These are phyloP conservation scores for Limnodromus scolopaceus DNA, from an alignment of 2,797 vertebrate genomes.

Conservation along the genomic window DNA sequence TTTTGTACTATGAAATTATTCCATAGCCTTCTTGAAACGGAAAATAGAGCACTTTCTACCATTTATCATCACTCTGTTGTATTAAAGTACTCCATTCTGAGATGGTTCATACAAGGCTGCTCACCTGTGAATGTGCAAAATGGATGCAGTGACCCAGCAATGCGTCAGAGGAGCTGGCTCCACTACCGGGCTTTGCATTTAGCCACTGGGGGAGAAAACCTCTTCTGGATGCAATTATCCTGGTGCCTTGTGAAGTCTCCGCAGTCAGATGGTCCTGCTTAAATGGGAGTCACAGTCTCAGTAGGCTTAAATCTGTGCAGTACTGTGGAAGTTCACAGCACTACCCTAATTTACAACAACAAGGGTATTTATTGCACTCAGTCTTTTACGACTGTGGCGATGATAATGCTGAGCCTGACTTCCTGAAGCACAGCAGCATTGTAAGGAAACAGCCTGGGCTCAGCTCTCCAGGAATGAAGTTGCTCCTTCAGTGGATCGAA, in stretches of 20 bases:
- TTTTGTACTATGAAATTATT: not conserved
- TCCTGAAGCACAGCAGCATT: not conserved
- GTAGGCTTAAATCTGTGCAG: not conserved
- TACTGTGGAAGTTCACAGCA: not conserved
- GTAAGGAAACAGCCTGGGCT: not conserved
- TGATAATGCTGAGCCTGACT: not conserved
- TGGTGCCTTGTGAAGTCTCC: fast-evolving
- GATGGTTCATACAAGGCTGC: not conserved
- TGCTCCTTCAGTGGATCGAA: not conserved
- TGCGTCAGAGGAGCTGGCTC: not conserved
- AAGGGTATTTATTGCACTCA: fast-evolving
- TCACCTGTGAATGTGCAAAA: not conserved
- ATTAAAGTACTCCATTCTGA: not conserved
- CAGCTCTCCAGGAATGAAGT: not conserved
- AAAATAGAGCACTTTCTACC: not conserved
- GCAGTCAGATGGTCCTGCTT: not conserved
- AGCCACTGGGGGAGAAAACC: not conserved
- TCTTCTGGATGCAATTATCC: not conserved
- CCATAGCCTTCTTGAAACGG: not conserved
- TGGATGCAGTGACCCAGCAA: not conserved
- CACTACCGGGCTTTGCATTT: not conserved
- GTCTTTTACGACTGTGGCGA: not conserved
- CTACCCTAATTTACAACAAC: not conserved
- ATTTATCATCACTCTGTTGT: not conserved
- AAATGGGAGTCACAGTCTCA: not conserved